These are phyloP conservation scores for Diceros bicornis DNA, from an alignment of 2,797 vertebrate genomes.

Conservation along the genomic window DNA sequence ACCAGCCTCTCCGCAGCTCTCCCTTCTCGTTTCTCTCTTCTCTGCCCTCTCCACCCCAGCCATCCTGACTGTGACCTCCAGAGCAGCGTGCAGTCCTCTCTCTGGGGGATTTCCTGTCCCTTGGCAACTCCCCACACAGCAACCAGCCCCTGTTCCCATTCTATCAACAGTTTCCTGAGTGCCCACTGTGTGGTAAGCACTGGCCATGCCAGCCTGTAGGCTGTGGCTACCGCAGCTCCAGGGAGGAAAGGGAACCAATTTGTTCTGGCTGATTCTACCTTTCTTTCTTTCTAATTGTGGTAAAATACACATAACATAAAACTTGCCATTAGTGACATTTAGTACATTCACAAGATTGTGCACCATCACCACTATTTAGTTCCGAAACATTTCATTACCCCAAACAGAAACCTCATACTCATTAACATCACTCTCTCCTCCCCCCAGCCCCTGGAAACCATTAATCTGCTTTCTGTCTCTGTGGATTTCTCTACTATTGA, in stretches of 20 bases:
- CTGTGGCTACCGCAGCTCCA: not conserved
- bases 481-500: not conserved
- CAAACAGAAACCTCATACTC: not conserved
- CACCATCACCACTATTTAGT: too few relatives aligned
- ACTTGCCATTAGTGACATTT: not conserved
- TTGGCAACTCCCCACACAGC: not conserved
- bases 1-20: not conserved
- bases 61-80: not conserved
- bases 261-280: not conserved
- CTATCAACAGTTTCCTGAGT: not conserved
- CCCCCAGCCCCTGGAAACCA: not conserved
- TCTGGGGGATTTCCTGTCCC: not conserved
- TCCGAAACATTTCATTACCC: not conserved
- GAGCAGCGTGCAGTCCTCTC: not conserved
- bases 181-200: fast-evolving
- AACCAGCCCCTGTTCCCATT: not conserved
- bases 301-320: not conserved
- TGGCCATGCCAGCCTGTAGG: fast-evolving
- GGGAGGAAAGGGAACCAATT: not conserved
- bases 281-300: not conserved
- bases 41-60: not conserved
- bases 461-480: not conserved
- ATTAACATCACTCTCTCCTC: not conserved
- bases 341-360: not conserved
- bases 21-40: not conserved